Evolutionary conservation across 2,113 vertebrate genomes (phyloP), one percentile per base, ranked within the genome.

Genomic region (Orcinus orca): DNA sequence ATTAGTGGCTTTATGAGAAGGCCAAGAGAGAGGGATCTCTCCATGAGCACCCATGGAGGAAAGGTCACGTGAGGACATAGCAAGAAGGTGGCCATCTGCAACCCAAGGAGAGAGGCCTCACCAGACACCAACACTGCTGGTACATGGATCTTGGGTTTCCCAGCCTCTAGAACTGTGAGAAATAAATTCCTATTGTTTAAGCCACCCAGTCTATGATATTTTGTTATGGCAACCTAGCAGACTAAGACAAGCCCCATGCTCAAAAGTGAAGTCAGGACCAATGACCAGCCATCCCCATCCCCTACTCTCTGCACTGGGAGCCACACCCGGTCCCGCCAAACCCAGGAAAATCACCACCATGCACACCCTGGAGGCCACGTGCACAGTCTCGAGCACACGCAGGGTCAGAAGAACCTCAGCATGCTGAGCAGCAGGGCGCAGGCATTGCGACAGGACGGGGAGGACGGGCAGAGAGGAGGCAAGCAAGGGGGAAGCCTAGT

Each of bases 391-490:
- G 17, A 41, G 89, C 68, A 93, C 68, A 76, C 7, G 0, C 67
- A 65, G 65, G 47, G 65, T 70, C 90, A 53, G 81, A 63, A 5
- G 38, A 85, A 67, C 71, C 84, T 79, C 44, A 81, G 63, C 96
- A 96, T 81, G 91, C 95, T 73, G 65, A 94, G 93, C 88, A 94
- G 88, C 85, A 76, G 84, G 65, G 88, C 1, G 6, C 9, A 21
- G 80, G 77, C 31, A 47, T 13, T 10, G 74, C 58, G 63, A 88
- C 36, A 96, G 97, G 68, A 91, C 62, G 89, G 67, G 76, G 55
- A 70, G 33, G 81, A 86, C 87, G 82, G 80, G 93, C 53, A 88
- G 88, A 92, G 44, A 91, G 91, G 50, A 76, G 68, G 86, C 92
- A 97, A 94, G 95, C 50, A 31, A 62, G 21, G 41, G 79, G 41